These are phyloP conservation scores for Augiades crinisus DNA, from an alignment of 2,888 invertebrate genomes.

Conservation along the genomic window DNA sequence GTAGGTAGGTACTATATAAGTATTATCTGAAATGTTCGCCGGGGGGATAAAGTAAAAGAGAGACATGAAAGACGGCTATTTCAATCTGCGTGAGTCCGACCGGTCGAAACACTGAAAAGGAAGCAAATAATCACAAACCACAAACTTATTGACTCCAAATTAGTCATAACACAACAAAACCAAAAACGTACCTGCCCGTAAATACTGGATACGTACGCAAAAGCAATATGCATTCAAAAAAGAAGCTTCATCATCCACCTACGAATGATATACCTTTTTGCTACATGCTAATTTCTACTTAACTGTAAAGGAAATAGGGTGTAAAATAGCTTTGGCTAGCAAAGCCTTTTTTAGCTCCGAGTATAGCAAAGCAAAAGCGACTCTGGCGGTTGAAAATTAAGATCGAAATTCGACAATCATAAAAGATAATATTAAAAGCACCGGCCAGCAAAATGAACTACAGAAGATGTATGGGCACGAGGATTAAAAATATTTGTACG, in stretches of 20 bases:
- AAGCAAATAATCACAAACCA: slow-evolving; percentile 6
- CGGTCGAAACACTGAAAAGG: background rate
- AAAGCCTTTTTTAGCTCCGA: slow-evolving; percentile 29
- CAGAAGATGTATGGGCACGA: slow-evolving; percentile 77
- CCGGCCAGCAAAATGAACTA: slow-evolving; percentile 74
- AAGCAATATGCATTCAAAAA: slow-evolving; percentile 66
- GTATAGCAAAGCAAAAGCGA: slow-evolving; percentile 30
- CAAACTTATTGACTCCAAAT: slow-evolving; percentile 18
- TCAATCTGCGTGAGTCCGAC: background rate
- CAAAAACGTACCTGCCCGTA: slow-evolving; percentile 51
- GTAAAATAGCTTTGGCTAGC: slow-evolving; percentile 31
- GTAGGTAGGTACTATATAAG: too few species aligned
- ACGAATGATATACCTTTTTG: slow-evolving; percentile 46
- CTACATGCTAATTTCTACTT: slow-evolving; percentile 32
- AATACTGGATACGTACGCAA: slow-evolving; percentile 47
- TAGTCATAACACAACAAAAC: slow-evolving; percentile 18
- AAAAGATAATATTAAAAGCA: slow-evolving; percentile 54
- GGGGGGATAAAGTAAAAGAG: too few species aligned
- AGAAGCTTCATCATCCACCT: slow-evolving; percentile 54
- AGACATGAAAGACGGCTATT: background rate
- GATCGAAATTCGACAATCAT: slow-evolving; percentile 38
- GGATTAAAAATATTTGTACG: slow-evolving; percentile 81
- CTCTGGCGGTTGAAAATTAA: slow-evolving; percentile 31
- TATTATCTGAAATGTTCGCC: too few species aligned
- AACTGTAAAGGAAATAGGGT: slow-evolving; percentile 25